Conservation (phyloP, 2,113 vertebrate genomes). For the Vidua macroura region DNA sequence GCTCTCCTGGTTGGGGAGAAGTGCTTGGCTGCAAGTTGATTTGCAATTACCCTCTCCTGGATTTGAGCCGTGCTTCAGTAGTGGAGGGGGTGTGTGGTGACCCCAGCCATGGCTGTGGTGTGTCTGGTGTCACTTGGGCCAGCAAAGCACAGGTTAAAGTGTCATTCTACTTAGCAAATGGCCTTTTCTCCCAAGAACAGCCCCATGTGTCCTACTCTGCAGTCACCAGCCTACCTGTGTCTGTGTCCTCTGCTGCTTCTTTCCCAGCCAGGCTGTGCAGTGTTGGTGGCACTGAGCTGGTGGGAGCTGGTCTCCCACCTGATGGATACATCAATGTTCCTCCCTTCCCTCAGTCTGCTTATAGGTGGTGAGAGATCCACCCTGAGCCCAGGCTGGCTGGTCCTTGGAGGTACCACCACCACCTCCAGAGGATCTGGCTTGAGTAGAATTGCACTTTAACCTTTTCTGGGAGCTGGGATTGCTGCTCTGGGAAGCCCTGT, state of each 20-base stretch:
- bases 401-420: background rate
- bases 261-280: background rate
- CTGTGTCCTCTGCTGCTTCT: background rate
- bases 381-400: background rate
- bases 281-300: background rate
- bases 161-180: background rate
- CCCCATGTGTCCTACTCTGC: background rate
- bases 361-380: background rate
- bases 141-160: background rate
- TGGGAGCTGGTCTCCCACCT: slow-evolving; percentile 24
- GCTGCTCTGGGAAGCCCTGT: background rate
- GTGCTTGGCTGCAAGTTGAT: background rate
- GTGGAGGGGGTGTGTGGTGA: background rate
- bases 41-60: background rate
- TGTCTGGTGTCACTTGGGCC: background rate
- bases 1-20: background rate
- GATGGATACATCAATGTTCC: background rate
- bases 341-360: background rate
- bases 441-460: slow-evolving; percentile 4
- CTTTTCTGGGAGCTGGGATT: background rate
- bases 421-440: background rate
- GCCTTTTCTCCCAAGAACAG: background rate
- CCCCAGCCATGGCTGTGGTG: background rate
- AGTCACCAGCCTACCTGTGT: background rate
- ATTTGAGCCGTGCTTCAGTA: background rate